These are phyloP conservation scores for Limnothrissa miodon DNA, from an alignment of 2,113 vertebrate genomes.

Conservation along the genomic window DNA sequence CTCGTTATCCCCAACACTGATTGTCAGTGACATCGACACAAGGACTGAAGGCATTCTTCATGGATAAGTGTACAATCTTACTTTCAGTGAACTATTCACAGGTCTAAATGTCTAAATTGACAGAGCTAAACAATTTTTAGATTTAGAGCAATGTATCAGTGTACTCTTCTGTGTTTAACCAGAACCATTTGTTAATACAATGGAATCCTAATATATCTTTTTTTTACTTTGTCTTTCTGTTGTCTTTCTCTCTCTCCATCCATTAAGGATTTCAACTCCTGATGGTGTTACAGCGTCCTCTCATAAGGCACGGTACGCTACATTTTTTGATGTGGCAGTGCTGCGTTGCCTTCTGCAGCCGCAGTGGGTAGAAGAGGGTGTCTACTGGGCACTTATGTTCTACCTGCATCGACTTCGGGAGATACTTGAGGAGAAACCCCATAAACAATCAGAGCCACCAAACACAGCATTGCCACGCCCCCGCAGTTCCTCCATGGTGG, in stretches of 20 bases:
- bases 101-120: too few species aligned
- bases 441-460: constrained; percentile 80
- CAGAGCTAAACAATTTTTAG: too few species aligned
- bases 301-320: constrained; percentile 90
- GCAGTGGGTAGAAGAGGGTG: constrained; percentile 95
- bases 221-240: not conserved
- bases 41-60: too few species aligned
- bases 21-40: too few species aligned
- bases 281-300: constrained; percentile 71
- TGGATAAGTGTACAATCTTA: too few species aligned
- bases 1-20: too few species aligned
- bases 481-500: constrained; percentile 98
- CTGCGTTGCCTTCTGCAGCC: constrained; percentile 95
- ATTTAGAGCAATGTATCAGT: too few species aligned
- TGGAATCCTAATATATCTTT: too few species aligned
- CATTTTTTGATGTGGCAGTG: constrained; percentile 95
- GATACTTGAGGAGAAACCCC: constrained; percentile 93
- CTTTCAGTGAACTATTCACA: too few species aligned
- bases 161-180: too few species aligned
- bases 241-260: not conserved
- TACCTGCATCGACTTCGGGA: constrained; percentile 91
- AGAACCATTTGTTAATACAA: not conserved
- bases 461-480: constrained; percentile 82
- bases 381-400: constrained; percentile 95
- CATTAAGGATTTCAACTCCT: constrained; percentile 64